These are phyloP conservation scores for Zeugodacus cucurbitae DNA, from an alignment of 1,140 invertebrate species.

Conservation along the genomic window DNA sequence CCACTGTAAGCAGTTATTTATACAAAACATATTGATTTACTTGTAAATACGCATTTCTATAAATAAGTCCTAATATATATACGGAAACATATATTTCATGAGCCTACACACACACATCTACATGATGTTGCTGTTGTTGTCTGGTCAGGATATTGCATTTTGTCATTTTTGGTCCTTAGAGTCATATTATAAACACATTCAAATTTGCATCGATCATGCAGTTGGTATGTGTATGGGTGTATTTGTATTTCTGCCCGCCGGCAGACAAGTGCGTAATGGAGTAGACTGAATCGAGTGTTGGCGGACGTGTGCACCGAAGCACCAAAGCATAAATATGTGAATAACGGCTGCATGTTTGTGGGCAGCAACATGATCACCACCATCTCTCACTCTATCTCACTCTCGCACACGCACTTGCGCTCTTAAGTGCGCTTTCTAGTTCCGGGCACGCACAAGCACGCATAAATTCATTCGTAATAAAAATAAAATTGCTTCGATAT, in stretches of 20 bases:
- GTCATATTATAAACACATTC: slow-evolving; percentile 41
- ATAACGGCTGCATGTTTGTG: not conserved
- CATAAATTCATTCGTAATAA: slow-evolving; percentile 35
- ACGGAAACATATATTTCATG: not conserved
- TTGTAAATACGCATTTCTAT: no score
- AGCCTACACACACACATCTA: no score
- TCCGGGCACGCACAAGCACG: not conserved
- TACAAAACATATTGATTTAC: no score
- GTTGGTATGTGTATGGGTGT: not conserved
- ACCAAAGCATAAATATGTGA: not conserved
- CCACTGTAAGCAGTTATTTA: no score
- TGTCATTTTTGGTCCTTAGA: slow-evolving; percentile 43
- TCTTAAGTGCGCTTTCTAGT: not conserved
- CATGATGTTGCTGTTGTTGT: not conserved
- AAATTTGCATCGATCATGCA: slow-evolving; percentile 40
- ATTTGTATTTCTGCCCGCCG: not conserved
- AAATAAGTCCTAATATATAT: no score
- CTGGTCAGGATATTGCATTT: slow-evolving; percentile 35
- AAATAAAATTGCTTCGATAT: slow-evolving; percentile 38
- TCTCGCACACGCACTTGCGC: not conserved
- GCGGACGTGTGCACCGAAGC: slow-evolving; percentile 21
- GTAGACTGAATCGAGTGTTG: not conserved
- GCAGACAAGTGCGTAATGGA: slow-evolving; percentile 20
- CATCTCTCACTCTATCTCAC: no score
- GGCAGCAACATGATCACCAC: not conserved